A percentile compares a stretch with the other conserved stretches of the same genome.
These are phyloP conservation scores for Tapirus indicus DNA, from an alignment of 2,797 vertebrate species.

Conservation along the genomic window DNA sequence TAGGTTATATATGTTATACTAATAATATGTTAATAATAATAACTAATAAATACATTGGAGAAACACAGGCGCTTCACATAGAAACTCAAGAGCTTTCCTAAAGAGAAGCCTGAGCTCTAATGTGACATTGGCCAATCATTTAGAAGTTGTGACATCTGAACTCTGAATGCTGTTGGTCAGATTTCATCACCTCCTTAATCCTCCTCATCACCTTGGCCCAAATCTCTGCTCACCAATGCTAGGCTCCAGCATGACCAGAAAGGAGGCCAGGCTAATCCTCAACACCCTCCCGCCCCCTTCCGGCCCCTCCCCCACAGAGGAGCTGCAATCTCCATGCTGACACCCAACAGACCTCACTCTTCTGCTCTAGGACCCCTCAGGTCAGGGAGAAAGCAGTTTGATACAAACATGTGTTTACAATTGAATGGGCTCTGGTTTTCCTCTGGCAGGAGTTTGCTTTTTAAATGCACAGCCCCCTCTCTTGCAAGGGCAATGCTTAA, in stretches of 20 bases:
- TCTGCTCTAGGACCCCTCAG: neutral
- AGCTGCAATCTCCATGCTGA: neutral
- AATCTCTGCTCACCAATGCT: neutral
- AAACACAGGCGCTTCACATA: neutral
- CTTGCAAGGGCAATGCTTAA: neutral
- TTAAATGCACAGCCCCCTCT: slow-evolving; percentile 3
- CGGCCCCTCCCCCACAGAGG: neutral
- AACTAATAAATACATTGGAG: neutral
- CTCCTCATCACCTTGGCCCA: neutral
- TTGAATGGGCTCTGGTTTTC: neutral
- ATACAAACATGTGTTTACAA: neutral
- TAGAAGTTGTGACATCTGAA: neutral
- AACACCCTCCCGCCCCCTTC: neutral
- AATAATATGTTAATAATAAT: neutral
- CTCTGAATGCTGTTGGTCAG: neutral
- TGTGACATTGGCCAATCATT: neutral
- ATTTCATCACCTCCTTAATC: neutral
- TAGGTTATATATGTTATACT: neutral
- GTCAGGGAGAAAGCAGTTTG: neutral
- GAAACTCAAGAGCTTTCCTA: slow-evolving; percentile 44
- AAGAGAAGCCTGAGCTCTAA: neutral
- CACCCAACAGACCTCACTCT: neutral
- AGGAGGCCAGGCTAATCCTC: neutral
- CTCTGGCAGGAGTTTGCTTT: slow-evolving; percentile 8
- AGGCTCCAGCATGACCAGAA: neutral